Evolutionary conservation across 2,797 vertebrate species (phyloP), one percentile per base, ranked within the genome.

Genomic region (Eleutherodactylus coqui): DNA sequence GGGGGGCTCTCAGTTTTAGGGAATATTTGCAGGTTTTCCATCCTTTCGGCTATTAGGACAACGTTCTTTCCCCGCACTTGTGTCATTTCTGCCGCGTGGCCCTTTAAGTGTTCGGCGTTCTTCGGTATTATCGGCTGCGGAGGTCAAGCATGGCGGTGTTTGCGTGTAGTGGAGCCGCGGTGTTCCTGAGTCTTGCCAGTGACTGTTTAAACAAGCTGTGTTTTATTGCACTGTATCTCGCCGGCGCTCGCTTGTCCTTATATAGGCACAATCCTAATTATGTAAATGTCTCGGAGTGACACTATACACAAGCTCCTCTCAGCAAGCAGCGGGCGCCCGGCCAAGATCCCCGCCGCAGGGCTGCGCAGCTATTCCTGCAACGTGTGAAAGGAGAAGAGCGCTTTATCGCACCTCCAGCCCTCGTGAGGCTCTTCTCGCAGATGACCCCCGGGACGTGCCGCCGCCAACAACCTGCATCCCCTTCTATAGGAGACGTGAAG

Each of bases 131-230:
- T 67, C 8, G 21, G 43, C 47, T 16, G 36, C 27, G 36, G 81
- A 75, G 85, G 87, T 86, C 91, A 86, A 67, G 43, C 0, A 0
- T 87, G 75, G 64, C 58, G 21, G 32, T 47, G 41, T 47, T 38
- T 34, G 43, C 27, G 62, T 69, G 60, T 49, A 51, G 36, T 51
- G 27, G 24, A 81, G 11, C 43, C 47, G 73, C 86, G 73, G 83
- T 90, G 89, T 88, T 85, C 70, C 85, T 83, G 87, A 88, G 89
- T 79, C 86, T 88, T 88, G 86, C 76, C 86, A 87, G 87, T 88
- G 86, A 51, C 90, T 86, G 89, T 88, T 92, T 89, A 85, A 67
- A 78, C 16, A 0, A 81, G 79, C 86, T 83, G 55, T 78, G 36
- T 88, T 93, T 92, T 89, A 81, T 81, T 24, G 84, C 84, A 9